Conservation (phyloP, 2,113 vertebrate genomes). For the Lophura nycthemera region DNA sequence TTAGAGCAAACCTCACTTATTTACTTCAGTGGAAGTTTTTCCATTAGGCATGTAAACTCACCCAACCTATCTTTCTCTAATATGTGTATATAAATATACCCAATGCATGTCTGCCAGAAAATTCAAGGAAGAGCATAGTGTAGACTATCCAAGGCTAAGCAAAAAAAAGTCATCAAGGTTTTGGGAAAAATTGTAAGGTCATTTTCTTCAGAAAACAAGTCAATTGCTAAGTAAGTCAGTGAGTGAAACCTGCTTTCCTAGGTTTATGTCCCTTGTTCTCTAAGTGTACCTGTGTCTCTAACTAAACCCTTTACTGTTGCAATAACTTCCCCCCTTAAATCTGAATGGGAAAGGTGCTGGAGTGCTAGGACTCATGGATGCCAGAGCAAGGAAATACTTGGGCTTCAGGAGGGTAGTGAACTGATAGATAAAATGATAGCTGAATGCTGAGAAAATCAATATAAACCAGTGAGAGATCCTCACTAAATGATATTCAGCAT, state of each 20-base stretch:
- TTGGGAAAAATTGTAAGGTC: not conserved
- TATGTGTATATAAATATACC: conserved; percentile 63
- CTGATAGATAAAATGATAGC: not conserved
- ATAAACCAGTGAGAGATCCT: not conserved
- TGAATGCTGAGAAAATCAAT: not conserved
- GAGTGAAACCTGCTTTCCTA: not conserved
- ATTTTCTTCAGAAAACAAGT: not conserved
- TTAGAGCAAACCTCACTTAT: conserved; percentile 34
- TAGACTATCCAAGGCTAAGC: conserved; percentile 16
- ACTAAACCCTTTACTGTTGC: not conserved
- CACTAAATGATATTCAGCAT: not conserved
- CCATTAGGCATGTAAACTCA: conserved; percentile 44
- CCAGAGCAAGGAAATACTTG: not conserved
- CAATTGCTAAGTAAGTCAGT: not conserved
- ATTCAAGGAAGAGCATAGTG: conserved; percentile 20
- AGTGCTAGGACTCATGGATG: not conserved
- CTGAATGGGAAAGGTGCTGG: not conserved
- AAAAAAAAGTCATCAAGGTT: conserved; percentile 20
- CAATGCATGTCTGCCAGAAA: conserved; percentile 39
- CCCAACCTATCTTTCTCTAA: conserved; percentile 10
- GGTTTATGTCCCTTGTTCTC: not conserved
- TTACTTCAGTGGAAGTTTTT: conserved; percentile 62
- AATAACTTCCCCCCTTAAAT: not conserved
- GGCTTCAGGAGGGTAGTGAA: not conserved
- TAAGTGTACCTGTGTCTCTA: not conserved